A percentile compares a stretch with the other conserved stretches of the same genome.
Conservation (phyloP, 1,140 invertebrate species). For the Drosophila kohkoa region DNA sequence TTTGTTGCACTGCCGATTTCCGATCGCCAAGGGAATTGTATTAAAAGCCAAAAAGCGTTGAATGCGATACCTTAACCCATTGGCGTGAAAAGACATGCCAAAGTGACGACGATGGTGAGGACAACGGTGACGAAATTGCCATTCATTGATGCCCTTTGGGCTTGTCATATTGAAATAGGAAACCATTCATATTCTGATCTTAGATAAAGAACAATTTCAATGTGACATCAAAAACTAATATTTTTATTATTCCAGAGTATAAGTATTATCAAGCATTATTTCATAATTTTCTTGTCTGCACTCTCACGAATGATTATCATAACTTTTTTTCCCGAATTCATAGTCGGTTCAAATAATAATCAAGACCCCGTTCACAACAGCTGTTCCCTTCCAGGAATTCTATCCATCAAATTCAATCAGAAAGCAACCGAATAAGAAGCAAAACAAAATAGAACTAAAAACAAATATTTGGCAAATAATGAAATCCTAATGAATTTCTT, state of each 20-base stretch:
- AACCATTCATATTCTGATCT: too few species aligned
- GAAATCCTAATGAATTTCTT: constrained; percentile 70
- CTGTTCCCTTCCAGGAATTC: constrained; percentile 41
- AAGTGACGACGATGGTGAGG: constrained; percentile 48
- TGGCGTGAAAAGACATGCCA: constrained; percentile 74
- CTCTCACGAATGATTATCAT: neutral
- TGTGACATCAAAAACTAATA: too few species aligned
- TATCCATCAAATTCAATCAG: constrained; percentile 37
- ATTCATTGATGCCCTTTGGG: constrained; percentile 18
- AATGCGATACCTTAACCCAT: constrained; percentile 79
- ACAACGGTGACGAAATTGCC: neutral
- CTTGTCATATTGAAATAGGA: too few species aligned
- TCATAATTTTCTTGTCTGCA: neutral
- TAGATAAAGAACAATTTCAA: too few species aligned
- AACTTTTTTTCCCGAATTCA: neutral
- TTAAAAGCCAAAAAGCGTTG: constrained; percentile 60
- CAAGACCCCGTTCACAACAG: constrained; percentile 35
- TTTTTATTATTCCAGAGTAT: too few species aligned
- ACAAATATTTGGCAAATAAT: constrained; percentile 40
- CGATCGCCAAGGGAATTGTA: constrained; percentile 63
- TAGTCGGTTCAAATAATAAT: constrained; percentile 26
- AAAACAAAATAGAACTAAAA: constrained; percentile 6
- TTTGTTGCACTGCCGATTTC: constrained; percentile 52
- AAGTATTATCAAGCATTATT: too few species aligned
- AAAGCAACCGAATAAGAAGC: constrained; percentile 28